A percentile compares a stretch with the other conserved stretches of the same genome.
These are phyloP conservation scores for Drosophila ochracea DNA, from an alignment of 2,888 invertebrate species.

Conservation along the genomic window DNA sequence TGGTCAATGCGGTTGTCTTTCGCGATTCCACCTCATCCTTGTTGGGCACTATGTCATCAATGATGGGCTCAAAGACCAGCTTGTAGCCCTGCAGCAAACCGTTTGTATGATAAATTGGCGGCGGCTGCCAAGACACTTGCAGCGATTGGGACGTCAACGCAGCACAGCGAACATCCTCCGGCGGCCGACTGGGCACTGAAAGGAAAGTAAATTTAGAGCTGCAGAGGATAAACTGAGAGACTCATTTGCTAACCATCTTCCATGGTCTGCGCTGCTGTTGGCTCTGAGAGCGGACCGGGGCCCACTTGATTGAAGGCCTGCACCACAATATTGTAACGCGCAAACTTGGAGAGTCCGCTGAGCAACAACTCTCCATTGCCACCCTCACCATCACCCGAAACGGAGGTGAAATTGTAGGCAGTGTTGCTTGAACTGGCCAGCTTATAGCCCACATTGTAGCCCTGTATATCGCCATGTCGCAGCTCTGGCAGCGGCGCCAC, in stretches of 20 bases:
- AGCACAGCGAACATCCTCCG: conserved; percentile 91
- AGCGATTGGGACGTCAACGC: conserved; percentile 91
- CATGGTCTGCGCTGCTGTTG: conserved; percentile 89
- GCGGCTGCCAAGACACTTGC: conserved; percentile 93
- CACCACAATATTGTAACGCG: conserved; percentile 89
- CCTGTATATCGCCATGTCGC: conserved; percentile 91
- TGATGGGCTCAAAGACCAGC: conserved; percentile 89
- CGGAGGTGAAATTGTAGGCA: conserved; percentile 89
- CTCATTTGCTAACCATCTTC: conserved; percentile 88
- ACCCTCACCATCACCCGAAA: conserved; percentile 89
- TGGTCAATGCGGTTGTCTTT: conserved; percentile 89
- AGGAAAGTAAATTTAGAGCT: not conserved
- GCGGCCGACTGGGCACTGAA: conserved; percentile 91
- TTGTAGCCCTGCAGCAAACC: conserved; percentile 92
- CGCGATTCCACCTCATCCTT: conserved; percentile 87
- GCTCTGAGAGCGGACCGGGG: conserved; percentile 90
- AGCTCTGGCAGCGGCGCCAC: conserved; percentile 89
- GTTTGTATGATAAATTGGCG: conserved; percentile 90
- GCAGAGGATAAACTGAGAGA: not conserved
- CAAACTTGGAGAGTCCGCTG: conserved; percentile 88
- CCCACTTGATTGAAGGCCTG: conserved; percentile 92
- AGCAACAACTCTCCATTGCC: conserved; percentile 89
- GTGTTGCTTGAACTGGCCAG: conserved; percentile 85
- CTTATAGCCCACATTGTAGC: conserved; percentile 89
- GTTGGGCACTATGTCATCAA: conserved; percentile 86